phyloP scores from a whole-genome alignment of 2,888 invertebrate species.

The Sisyra nigra region DNA sequence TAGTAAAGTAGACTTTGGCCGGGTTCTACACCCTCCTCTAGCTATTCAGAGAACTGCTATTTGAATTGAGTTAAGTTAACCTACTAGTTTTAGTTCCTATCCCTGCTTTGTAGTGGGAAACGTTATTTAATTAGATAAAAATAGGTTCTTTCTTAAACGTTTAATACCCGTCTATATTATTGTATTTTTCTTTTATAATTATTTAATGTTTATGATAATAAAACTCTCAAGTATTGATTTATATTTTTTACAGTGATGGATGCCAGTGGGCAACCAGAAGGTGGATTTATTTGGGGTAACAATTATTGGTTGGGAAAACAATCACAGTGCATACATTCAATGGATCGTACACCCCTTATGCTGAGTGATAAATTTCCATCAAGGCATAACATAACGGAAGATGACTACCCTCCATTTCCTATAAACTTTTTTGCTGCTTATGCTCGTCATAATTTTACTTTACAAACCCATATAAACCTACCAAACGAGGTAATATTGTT shows the following conservation, averaged over 20 bases:
- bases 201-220: no score
- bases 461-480: constrained; percentile 25
- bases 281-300: constrained; percentile 39
- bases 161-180: no score
- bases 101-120: no score
- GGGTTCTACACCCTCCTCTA: no score
- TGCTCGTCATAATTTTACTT: constrained; percentile 27
- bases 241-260: constrained; percentile 29
- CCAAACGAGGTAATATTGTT: constrained; percentile 24
- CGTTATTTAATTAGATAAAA: no score
- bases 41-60: no score
- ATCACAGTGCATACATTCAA: constrained; percentile 30
- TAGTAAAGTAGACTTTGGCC: no score
- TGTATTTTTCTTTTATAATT: no score
- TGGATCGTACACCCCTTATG: constrained; percentile 18
- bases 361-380: constrained; percentile 16
- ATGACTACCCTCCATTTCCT: constrained; percentile 26
- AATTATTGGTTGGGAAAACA: constrained; percentile 41
- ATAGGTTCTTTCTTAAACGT: no score
- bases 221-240: neutral
- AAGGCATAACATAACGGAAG: constrained; percentile 19
- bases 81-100: no score
- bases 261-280: constrained; percentile 34
- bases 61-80: no score
- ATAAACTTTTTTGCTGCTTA: constrained; percentile 25